Percentiles rank a stretch among this genome's conserved stretches.
These are phyloP conservation scores for Malurus splendens DNA, from an alignment of 2,797 vertebrate genomes.

Conservation along the genomic window DNA sequence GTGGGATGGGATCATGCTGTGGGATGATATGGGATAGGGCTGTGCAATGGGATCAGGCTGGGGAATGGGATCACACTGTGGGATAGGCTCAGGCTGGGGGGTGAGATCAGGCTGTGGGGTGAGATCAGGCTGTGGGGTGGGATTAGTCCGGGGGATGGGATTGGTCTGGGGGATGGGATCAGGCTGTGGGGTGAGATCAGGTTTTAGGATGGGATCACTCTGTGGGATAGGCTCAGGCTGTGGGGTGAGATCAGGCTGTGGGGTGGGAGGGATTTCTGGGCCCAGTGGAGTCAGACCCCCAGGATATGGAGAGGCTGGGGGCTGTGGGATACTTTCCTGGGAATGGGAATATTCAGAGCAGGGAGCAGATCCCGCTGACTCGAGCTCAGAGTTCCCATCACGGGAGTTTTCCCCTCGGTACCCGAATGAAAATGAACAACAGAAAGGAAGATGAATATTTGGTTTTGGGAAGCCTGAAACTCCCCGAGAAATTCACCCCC, in stretches of 20 bases:
- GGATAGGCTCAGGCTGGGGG: too few relatives aligned
- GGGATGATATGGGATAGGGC: background rate
- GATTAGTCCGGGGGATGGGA: too few relatives aligned
- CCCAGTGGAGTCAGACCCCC: background rate
- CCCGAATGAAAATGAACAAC: background rate
- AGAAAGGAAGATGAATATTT: background rate
- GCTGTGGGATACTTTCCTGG: background rate
- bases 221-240: too few relatives aligned
- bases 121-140: too few relatives aligned
- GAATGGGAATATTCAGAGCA: background rate
- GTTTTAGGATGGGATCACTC: too few relatives aligned
- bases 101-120: too few relatives aligned
- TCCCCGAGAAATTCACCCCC: background rate
- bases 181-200: too few relatives aligned
- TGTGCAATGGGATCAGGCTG: too few relatives aligned
- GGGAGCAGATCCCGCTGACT: background rate
- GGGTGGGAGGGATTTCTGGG: background rate
- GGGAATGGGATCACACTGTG: too few relatives aligned
- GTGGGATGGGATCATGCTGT: accelerated
- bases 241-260: background rate
- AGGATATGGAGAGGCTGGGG: background rate
- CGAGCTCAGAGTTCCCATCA: background rate
- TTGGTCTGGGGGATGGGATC: too few relatives aligned
- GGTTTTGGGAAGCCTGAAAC: background rate
- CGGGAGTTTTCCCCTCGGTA: background rate